Evolutionary conservation across 2,888 invertebrate species (phyloP).

Genomic region (Morpho achilles): DNA sequence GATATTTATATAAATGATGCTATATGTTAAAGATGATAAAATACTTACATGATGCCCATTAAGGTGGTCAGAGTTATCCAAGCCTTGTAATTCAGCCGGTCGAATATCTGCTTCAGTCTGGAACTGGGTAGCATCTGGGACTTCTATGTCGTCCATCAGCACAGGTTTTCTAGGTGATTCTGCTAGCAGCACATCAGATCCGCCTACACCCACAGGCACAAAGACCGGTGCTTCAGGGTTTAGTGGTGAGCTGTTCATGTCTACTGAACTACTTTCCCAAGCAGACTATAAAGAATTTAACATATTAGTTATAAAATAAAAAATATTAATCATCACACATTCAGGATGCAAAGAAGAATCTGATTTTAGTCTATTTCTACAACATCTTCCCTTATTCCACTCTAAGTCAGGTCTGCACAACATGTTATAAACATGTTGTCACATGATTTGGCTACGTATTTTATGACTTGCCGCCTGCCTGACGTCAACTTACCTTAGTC

Average conservation of each 20-base stretch:
- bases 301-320: background rate
- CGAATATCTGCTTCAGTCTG: slow-evolving; percentile 81
- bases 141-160: slow-evolving; percentile 81
- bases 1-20: too few relatives aligned
- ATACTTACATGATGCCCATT: slow-evolving; percentile 77
- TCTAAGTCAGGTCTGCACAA: too few relatives aligned
- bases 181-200: slow-evolving; percentile 77
- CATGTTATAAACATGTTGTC: too few relatives aligned
- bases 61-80: slow-evolving; percentile 74
- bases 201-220: slow-evolving; percentile 81
- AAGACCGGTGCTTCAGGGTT: slow-evolving; percentile 94
- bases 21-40: background rate
- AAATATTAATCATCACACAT: too few relatives aligned
- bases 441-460: too few relatives aligned
- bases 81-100: slow-evolving; percentile 79
- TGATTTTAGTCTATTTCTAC: too few relatives aligned
- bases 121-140: slow-evolving; percentile 81
- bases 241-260: slow-evolving; percentile 87
- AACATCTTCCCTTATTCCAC: too few relatives aligned
- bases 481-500: too few relatives aligned
- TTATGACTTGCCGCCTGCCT: too few relatives aligned
- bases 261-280: slow-evolving; percentile 74
- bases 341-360: too few relatives aligned
- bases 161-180: slow-evolving; percentile 86
- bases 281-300: slow-evolving; percentile 49